phyloP scores from a whole-genome alignment of 1,140 invertebrate species.

The Idris sp. region DNA sequence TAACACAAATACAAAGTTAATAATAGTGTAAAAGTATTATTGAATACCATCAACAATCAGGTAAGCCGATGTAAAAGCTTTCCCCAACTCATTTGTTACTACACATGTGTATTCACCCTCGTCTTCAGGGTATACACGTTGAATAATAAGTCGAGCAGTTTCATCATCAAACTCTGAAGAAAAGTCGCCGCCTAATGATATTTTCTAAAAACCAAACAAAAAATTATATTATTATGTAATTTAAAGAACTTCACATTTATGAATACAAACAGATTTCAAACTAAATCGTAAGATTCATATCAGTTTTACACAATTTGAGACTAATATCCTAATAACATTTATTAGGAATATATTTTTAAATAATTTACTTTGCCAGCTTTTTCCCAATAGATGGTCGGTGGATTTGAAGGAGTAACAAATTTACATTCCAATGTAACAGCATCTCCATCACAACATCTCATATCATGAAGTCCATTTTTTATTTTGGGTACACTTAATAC shows the following conservation, averaged over 20 bases:
- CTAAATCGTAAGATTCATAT: no score
- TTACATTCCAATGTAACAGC: slow-evolving; percentile 87
- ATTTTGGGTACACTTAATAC: slow-evolving; percentile 87
- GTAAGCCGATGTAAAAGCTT: slow-evolving; percentile 87
- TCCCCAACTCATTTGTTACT: slow-evolving; percentile 88
- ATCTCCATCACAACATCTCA: slow-evolving; percentile 90
- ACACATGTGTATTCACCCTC: slow-evolving; percentile 93
- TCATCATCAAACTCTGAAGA: slow-evolving; percentile 83
- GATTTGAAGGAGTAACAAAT: slow-evolving; percentile 82
- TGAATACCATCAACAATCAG: slow-evolving; percentile 88
- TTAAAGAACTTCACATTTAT: no score
- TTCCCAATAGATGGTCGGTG: slow-evolving; percentile 86
- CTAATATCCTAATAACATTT: no score
- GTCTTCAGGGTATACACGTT: slow-evolving; percentile 89
- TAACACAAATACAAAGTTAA: no score
- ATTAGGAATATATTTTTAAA: not conserved
- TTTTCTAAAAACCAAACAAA: no score
- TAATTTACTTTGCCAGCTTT: slow-evolving; percentile 85
- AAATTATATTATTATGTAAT: no score
- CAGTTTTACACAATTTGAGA: no score
- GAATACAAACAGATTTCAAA: no score
- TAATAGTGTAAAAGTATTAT: no score
- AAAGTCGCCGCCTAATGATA: slow-evolving; percentile 84
- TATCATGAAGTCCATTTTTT: slow-evolving; percentile 83
- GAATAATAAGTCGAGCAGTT: slow-evolving; percentile 84